phyloP scores from a whole-genome alignment of 2,888 invertebrate genomes.

The Noctua janthe region DNA sequence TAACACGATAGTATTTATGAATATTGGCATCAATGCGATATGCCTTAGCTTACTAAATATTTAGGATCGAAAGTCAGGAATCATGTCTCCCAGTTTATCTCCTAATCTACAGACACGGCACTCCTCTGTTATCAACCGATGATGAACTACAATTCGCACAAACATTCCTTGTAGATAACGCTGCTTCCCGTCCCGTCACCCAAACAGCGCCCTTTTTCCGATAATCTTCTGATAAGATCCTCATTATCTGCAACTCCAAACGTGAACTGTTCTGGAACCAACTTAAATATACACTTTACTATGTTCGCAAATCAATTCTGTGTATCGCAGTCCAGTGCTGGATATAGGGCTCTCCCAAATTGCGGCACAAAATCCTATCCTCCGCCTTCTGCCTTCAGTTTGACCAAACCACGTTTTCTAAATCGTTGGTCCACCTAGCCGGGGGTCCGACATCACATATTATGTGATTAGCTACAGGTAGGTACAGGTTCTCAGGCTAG shows the following conservation, averaged over 20 bases:
- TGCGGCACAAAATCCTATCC: not conserved
- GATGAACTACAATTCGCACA: slow-evolving; percentile 45
- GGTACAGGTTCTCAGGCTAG: not conserved
- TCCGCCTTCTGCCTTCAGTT: not conserved
- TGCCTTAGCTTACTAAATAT: not conserved
- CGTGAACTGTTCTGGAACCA: not conserved
- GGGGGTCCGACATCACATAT: not conserved
- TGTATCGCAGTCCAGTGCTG: too few relatives aligned
- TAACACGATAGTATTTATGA: not conserved
- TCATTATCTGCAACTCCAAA: slow-evolving; percentile 34
- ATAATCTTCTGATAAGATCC: slow-evolving; percentile 35
- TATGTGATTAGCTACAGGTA: not conserved
- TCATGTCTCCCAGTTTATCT: slow-evolving; percentile 27
- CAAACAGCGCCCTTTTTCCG: slow-evolving; percentile 31
- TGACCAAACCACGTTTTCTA: not conserved
- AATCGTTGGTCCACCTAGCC: too few relatives aligned
- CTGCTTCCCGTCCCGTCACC: slow-evolving; percentile 41
- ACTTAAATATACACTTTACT: not conserved
- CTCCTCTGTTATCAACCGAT: slow-evolving; percentile 47
- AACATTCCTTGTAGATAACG: slow-evolving; percentile 57
- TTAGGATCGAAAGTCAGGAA: slow-evolving; percentile 24
- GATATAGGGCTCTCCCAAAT: not conserved
- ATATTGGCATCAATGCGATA: not conserved
- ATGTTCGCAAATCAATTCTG: not conserved
- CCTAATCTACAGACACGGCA: slow-evolving; percentile 38